Conservation (phyloP, 2,888 invertebrate genomes). For the Ephialtes manifestator region DNA sequence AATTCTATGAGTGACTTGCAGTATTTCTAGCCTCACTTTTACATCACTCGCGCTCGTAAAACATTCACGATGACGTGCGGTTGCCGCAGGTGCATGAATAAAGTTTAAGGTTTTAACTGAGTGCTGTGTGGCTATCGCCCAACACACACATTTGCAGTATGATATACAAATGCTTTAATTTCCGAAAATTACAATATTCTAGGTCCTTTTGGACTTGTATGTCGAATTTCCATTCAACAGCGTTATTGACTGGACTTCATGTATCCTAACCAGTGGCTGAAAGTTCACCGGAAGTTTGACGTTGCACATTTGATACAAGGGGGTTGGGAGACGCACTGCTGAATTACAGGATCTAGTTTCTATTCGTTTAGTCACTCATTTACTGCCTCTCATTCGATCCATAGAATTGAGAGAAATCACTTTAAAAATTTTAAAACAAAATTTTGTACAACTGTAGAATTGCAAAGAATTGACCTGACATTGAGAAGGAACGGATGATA, state of each 20-base stretch:
- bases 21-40: neutral
- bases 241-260: neutral
- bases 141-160: too few relatives aligned
- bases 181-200: neutral
- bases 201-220: neutral
- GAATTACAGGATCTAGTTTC: neutral
- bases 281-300: conserved; percentile 6
- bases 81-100: conserved; percentile 2
- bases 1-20: conserved; percentile 4
- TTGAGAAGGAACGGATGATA: neutral
- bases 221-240: neutral
- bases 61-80: conserved; percentile 14
- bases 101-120: conserved; percentile 40
- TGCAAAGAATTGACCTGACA: too few relatives aligned
- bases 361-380: conserved; percentile 14
- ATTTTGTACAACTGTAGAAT: too few relatives aligned
- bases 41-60: neutral
- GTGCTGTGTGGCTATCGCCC: neutral
- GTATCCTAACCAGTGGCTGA: conserved; percentile 17
- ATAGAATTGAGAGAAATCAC: conserved; percentile 27
- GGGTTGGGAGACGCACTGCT: neutral
- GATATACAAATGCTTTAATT: neutral
- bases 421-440: too few relatives aligned
- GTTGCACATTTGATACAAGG: neutral
- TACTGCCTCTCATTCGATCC: neutral